Evolutionary conservation across 2,113 vertebrate genomes (phyloP).

Genomic region (Proterorhinus semilunaris): DNA sequence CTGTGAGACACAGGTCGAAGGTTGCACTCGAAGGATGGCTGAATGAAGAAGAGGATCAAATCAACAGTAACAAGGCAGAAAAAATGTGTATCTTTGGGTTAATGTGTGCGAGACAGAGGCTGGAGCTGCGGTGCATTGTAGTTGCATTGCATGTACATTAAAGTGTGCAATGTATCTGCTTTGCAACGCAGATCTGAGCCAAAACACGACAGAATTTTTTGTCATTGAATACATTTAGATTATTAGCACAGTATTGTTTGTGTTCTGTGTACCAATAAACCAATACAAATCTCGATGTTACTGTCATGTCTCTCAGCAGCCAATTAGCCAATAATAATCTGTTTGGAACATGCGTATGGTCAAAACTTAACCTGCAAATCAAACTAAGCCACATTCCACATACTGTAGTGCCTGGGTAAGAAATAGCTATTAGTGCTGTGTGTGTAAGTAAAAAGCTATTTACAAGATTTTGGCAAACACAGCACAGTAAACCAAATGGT

Average conservation of each 20-base stretch:
- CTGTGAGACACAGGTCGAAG: background rate
- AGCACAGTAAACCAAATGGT: no score
- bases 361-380: background rate
- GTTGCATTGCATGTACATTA: slow-evolving; percentile 85
- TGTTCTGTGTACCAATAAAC: background rate
- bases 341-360: background rate
- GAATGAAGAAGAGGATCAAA: background rate
- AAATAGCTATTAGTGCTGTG: background rate
- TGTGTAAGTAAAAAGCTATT: background rate
- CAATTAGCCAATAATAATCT: slow-evolving; percentile 4
- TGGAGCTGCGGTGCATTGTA: slow-evolving; percentile 85
- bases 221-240: background rate
- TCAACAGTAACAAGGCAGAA: background rate
- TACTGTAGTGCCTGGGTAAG: background rate
- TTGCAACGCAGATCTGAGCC: slow-evolving; percentile 79
- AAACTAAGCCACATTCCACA: background rate
- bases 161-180: slow-evolving; percentile 83
- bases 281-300: background rate
- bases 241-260: background rate
- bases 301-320: background rate
- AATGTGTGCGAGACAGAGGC: slow-evolving; percentile 26
- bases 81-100: background rate
- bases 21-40: background rate
- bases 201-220: slow-evolving; percentile 4
- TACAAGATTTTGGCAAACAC: background rate